Evolutionary conservation across 2,113 vertebrate species (phyloP).

Genomic region (Ceyx cyanopectus): DNA sequence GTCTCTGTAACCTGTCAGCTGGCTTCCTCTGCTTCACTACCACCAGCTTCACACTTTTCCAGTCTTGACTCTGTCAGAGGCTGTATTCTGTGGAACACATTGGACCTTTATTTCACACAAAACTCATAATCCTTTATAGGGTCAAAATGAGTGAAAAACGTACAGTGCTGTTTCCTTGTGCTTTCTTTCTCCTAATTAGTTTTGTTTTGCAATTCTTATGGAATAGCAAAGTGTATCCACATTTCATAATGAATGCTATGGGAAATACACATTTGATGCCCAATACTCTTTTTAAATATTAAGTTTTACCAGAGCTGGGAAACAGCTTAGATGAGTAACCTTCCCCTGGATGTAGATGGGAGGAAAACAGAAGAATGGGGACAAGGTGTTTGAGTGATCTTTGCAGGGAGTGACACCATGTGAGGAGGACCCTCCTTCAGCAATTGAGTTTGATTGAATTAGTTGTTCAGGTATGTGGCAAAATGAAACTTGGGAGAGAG

Average conservation of each 20-base stretch:
- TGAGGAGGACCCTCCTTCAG: background rate
- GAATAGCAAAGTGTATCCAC: accelerated
- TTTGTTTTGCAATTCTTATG: background rate
- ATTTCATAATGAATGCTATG: background rate
- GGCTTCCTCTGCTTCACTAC: background rate
- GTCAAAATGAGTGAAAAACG: background rate
- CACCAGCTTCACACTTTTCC: background rate
- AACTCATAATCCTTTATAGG: background rate
- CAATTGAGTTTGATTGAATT: background rate
- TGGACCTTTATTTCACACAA: background rate
- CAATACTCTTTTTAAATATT: background rate
- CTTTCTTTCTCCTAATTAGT: background rate
- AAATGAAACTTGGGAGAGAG: background rate
- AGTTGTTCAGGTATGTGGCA: background rate
- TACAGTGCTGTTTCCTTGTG: background rate
- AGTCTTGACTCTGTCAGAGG: background rate
- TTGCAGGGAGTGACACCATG: background rate
- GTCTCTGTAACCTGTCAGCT: background rate
- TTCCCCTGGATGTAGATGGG: background rate
- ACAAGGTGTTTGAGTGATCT: background rate
- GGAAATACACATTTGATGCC: background rate
- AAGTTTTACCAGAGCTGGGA: background rate
- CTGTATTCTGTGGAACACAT: background rate
- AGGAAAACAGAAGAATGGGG: background rate
- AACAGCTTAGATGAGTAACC: background rate